Percentiles rank a stretch among this genome's conserved stretches.
Evolutionary conservation across 2,888 invertebrate genomes (phyloP).

Genomic region (Drosophila anomalata): DNA sequence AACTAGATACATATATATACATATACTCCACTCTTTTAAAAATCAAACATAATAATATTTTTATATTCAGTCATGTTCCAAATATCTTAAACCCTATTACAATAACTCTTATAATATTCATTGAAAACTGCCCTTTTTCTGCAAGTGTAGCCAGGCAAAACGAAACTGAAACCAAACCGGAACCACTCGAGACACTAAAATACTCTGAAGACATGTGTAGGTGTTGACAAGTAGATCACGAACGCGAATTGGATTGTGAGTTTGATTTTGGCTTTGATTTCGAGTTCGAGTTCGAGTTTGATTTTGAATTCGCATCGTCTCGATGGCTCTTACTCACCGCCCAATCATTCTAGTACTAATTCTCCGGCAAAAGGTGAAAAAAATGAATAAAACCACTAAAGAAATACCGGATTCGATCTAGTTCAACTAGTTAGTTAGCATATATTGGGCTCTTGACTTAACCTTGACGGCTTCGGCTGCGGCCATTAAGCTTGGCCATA

Average conservation of each 20-base stretch:
- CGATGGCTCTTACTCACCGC: slow-evolving; percentile 19
- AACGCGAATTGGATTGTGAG: slow-evolving; percentile 30
- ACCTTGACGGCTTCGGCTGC: slow-evolving; percentile 60
- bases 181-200: slow-evolving; percentile 43
- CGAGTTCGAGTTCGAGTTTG: neutral
- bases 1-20: too few relatives aligned
- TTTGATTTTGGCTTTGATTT: neutral
- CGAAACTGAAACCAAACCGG: slow-evolving; percentile 61
- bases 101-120: too few relatives aligned
- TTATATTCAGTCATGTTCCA: too few relatives aligned
- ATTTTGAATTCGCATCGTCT: neutral
- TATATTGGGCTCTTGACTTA: slow-evolving; percentile 43
- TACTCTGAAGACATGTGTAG: slow-evolving; percentile 60
- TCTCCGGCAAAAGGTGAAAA: neutral
- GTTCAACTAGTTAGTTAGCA: slow-evolving; percentile 75
- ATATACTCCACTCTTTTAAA: too few relatives aligned
- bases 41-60: too few relatives aligned
- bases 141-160: slow-evolving; percentile 22
- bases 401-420: slow-evolving; percentile 55
- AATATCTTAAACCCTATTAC: too few relatives aligned
- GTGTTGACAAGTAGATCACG: slow-evolving; percentile 78
- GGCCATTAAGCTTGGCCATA: slow-evolving; percentile 39
- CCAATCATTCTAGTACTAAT: slow-evolving; percentile 9
- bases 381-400: slow-evolving; percentile 1
- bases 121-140: too few relatives aligned